Conservation (phyloP, 2,797 vertebrate species). For the Xenentodon cancila region DNA sequence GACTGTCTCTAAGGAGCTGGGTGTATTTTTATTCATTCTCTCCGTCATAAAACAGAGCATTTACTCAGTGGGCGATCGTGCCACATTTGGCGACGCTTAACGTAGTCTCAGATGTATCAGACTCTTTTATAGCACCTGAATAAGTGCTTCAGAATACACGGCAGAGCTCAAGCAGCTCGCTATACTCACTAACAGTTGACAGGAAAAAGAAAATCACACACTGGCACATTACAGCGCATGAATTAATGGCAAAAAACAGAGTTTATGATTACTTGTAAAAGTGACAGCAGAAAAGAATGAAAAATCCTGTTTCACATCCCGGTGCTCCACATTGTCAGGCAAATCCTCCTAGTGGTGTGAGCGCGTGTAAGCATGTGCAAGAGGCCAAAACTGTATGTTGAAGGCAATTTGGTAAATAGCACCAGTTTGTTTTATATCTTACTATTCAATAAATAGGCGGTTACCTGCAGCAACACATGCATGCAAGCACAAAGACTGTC, state of each 20-base stretch:
- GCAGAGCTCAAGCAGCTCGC: slow-evolving; percentile 28
- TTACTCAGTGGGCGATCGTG: slow-evolving; percentile 72
- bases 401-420: slow-evolving; percentile 20
- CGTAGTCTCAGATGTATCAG: slow-evolving; percentile 46
- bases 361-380: slow-evolving; percentile 12
- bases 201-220: slow-evolving; percentile 11
- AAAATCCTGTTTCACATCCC: slow-evolving; percentile 41
- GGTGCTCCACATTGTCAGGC: slow-evolving; percentile 31
- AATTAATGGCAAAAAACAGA: slow-evolving; percentile 9
- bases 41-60: slow-evolving; percentile 74
- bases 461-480: slow-evolving; percentile 37
- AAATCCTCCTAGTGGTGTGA: slow-evolving; percentile 23
- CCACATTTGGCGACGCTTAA: slow-evolving; percentile 67
- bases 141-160: slow-evolving; percentile 27
- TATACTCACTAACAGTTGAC: slow-evolving; percentile 31
- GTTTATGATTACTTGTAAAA: slow-evolving; percentile 20
- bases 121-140: slow-evolving; percentile 55
- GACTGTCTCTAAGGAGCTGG: slow-evolving; percentile 75
- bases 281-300: slow-evolving; percentile 29
- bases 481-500: slow-evolving; percentile 17
- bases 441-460: slow-evolving; percentile 39
- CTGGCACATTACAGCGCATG: slow-evolving; percentile 6
- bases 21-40: slow-evolving; percentile 72
- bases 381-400: slow-evolving; percentile 7
- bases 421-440: slow-evolving; percentile 32